These are phyloP conservation scores for Eolophus roseicapilla DNA, from an alignment of 2,113 vertebrate species.

Conservation along the genomic window DNA sequence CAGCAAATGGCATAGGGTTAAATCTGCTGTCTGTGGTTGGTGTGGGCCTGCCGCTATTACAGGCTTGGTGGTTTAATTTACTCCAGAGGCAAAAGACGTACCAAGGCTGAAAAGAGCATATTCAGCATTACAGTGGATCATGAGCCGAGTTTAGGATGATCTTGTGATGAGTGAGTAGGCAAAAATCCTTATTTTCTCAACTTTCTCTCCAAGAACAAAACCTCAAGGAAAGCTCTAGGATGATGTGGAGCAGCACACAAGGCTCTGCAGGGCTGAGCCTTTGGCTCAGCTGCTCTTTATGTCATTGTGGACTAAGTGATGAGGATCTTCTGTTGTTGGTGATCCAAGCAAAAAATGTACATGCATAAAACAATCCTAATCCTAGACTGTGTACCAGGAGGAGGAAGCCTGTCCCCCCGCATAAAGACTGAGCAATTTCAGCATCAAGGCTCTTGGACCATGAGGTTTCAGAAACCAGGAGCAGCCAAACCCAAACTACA, in stretches of 20 bases:
- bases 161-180: constrained; percentile 39
- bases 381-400: background rate
- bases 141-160: background rate
- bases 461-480: background rate
- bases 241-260: rapidly evolving
- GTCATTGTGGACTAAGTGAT: rapidly evolving
- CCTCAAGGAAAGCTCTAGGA: background rate
- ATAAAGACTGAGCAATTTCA: background rate
- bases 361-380: background rate
- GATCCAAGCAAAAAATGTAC: background rate
- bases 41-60: background rate
- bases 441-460: rapidly evolving
- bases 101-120: background rate
- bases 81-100: background rate
- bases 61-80: background rate
- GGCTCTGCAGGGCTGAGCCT: background rate
- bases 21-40: background rate
- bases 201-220: background rate
- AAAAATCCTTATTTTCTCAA: constrained; percentile 9
- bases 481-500: background rate
- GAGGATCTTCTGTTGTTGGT: background rate
- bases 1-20: background rate
- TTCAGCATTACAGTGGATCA: background rate
- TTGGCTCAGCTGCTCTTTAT: background rate
- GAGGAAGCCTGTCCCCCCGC: background rate